Percentiles rank a stretch among this genome's conserved stretches.
phyloP scores from a whole-genome alignment of 2,888 invertebrate genomes.

The Ormyrus rosae region DNA sequence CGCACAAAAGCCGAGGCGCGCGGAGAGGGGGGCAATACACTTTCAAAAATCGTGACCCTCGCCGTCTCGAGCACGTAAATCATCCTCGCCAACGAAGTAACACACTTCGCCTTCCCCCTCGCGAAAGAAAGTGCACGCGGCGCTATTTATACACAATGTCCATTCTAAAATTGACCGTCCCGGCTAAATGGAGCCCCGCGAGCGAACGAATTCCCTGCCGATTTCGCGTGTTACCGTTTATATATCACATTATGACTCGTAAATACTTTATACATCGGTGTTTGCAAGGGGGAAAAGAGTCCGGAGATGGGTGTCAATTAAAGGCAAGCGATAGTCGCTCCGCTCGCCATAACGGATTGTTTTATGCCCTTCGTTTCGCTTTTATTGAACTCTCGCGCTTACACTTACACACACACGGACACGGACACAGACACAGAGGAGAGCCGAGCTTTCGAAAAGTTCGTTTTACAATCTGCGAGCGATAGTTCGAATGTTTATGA shows the following conservation, averaged over 20 bases:
- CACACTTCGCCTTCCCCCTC: no score
- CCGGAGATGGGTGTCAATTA: conserved; percentile 38
- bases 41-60: conserved; percentile 27
- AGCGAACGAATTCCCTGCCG: background rate
- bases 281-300: background rate
- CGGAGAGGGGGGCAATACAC: background rate
- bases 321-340: conserved; percentile 15
- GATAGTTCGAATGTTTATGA: conserved; percentile 43
- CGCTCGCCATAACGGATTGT: conserved; percentile 15
- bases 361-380: conserved; percentile 8
- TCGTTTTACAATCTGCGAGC: background rate
- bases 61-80: conserved; percentile 43
- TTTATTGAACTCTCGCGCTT: conserved; percentile 16
- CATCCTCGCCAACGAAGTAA: conserved; percentile 22
- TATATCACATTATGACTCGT: conserved; percentile 36
- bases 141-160: no score
- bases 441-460: no score
- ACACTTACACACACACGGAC: background rate
- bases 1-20: background rate
- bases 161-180: no score
- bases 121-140: no score
- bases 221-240: conserved; percentile 22
- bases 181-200: no score
- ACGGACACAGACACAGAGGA: background rate
- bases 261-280: conserved; percentile 13